A percentile compares a stretch with the other conserved stretches of the same genome.
phyloP scores from a whole-genome alignment of 2,888 invertebrate genomes.

The Volucella bombylans region DNA sequence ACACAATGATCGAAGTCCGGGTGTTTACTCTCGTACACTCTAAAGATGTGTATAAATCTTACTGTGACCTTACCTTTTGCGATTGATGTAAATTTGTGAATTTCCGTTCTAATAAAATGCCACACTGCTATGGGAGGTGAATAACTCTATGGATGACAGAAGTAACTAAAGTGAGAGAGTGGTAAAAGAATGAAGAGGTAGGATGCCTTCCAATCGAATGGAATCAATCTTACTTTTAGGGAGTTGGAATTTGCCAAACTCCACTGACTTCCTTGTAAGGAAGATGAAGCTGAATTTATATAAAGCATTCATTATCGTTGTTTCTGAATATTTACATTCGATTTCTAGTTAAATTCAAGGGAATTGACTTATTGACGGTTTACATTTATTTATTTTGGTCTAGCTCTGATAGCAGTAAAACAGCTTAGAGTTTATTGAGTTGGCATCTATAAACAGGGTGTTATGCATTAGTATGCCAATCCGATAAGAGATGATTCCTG shows the following conservation, averaged over 20 bases:
- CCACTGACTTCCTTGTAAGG: constrained; percentile 1
- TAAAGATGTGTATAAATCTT: constrained; percentile 43
- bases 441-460: constrained; percentile 6
- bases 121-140: constrained; percentile 16
- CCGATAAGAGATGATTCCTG: too few species aligned
- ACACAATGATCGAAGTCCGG: constrained; percentile 49
- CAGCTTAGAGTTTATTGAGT: not conserved
- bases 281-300: not conserved
- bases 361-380: constrained; percentile 50
- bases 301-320: constrained; percentile 20
- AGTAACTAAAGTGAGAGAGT: too few species aligned
- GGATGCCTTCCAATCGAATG: constrained; percentile 37
- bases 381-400: constrained; percentile 28
- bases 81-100: constrained; percentile 52
- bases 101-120: constrained; percentile 53
- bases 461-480: too few species aligned
- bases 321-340: constrained; percentile 42
- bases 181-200: not conserved
- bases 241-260: not conserved
- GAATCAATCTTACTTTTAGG: constrained; percentile 35
- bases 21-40: constrained; percentile 27
- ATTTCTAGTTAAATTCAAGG: constrained; percentile 22
- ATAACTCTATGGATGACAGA: too few species aligned
- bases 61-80: constrained; percentile 39
- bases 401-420: constrained; percentile 44